A percentile compares a stretch with the other conserved stretches of the same genome.
Evolutionary conservation across 2,797 vertebrate species (phyloP).

Genomic region (Neosalanx taihuensis): DNA sequence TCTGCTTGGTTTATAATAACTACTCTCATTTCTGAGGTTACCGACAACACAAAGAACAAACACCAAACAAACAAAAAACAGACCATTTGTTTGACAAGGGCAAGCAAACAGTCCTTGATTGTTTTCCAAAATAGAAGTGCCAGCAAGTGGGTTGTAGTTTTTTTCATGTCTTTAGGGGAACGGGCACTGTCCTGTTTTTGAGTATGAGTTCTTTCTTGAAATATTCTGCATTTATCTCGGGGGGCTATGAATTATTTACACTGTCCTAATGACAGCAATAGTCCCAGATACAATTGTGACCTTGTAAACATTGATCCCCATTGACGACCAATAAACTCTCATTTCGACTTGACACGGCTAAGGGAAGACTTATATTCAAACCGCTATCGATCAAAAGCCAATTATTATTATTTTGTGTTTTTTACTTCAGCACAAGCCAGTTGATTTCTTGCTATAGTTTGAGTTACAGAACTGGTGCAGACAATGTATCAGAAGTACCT

Average conservation of each 20-base stretch:
- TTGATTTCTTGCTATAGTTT: constrained; percentile 50
- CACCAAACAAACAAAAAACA: constrained; percentile 1
- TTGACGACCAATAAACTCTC: constrained; percentile 65
- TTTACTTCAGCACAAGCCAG: constrained; percentile 54
- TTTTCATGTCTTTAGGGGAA: constrained; percentile 35
- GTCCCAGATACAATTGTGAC: constrained; percentile 69
- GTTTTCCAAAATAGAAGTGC: constrained; percentile 43
- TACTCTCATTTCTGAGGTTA: constrained; percentile 20
- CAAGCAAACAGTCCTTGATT: constrained; percentile 40
- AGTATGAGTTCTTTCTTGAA: constrained; percentile 46
- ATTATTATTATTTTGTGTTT: constrained; percentile 49
- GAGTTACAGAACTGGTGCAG: constrained; percentile 35
- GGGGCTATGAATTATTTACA: constrained; percentile 72
- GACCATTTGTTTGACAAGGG: constrained; percentile 16
- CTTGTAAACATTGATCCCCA: constrained; percentile 75
- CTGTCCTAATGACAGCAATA: constrained; percentile 69
- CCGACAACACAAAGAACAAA: not conserved
- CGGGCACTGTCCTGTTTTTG: constrained; percentile 57
- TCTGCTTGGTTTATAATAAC: constrained; percentile 30
- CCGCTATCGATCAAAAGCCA: constrained; percentile 45
- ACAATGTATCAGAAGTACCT: constrained; percentile 31
- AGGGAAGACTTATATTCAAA: constrained; percentile 47
- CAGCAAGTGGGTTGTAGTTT: constrained; percentile 43
- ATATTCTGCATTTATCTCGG: constrained; percentile 57
- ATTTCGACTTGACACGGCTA: constrained; percentile 58